Evolutionary conservation across 23 tunicate species (phyloP).

Genomic region (Botrylloides violaceus): DNA sequence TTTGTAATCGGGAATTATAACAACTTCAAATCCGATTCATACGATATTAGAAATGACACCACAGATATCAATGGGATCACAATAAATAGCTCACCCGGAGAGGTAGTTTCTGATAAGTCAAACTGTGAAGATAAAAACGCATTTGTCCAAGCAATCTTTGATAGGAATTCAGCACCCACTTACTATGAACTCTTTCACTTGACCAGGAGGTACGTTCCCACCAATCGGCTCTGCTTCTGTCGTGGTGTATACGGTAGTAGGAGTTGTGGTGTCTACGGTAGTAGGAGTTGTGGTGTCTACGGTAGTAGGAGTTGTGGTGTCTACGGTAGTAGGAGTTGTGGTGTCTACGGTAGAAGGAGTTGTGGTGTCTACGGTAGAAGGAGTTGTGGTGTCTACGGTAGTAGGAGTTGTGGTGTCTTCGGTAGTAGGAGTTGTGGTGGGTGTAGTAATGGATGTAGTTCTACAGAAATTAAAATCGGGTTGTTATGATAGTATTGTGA

Average conservation of each 20-base stretch:
- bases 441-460: neutral
- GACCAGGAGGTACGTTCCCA: too few relatives aligned
- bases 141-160: too few relatives aligned
- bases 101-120: too few relatives aligned
- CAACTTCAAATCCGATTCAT: too few relatives aligned
- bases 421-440: conserved; percentile 7
- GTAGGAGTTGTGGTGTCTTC: conserved; percentile 10
- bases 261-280: conserved; percentile 5
- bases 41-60: too few relatives aligned
- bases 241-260: conserved; percentile 20
- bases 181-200: too few relatives aligned
- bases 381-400: neutral
- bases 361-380: conserved; percentile 4
- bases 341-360: conserved; percentile 18
- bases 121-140: too few relatives aligned
- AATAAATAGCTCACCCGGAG: too few relatives aligned
- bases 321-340: conserved; percentile 13
- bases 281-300: conserved; percentile 21
- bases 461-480: neutral
- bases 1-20: too few relatives aligned
- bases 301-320: conserved; percentile 13
- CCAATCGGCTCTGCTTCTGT: neutral
- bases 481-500: too few relatives aligned
- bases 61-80: too few relatives aligned
- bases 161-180: too few relatives aligned